These are phyloP conservation scores for Acromyrmex echinatior DNA, from an alignment of 1,140 invertebrate genomes.

Conservation along the genomic window DNA sequence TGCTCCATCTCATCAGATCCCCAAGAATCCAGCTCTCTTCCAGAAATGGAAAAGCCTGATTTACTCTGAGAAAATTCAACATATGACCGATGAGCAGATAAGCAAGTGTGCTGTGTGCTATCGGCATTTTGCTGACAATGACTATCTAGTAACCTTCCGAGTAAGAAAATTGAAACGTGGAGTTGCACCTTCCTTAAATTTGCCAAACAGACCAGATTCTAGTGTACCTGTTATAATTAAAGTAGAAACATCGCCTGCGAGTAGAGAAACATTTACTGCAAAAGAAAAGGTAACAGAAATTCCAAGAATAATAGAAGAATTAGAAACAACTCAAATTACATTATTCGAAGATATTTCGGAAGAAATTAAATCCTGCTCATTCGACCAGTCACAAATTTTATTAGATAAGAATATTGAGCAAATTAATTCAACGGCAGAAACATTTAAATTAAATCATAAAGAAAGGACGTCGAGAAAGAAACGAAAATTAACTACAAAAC, in stretches of 20 bases:
- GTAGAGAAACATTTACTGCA: background rate
- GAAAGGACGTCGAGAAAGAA: background rate
- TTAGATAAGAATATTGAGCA: background rate
- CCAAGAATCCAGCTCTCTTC: slow-evolving; percentile 45
- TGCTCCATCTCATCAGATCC: slow-evolving; percentile 41
- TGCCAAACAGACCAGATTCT: background rate
- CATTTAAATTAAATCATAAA: background rate
- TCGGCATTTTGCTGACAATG: slow-evolving; percentile 28
- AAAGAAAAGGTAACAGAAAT: background rate
- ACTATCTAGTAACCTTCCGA: slow-evolving; percentile 38
- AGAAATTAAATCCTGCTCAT: background rate
- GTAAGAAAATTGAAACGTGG: slow-evolving; percentile 49
- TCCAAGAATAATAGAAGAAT: background rate
- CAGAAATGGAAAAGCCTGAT: slow-evolving; percentile 43
- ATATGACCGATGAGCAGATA: slow-evolving; percentile 50
- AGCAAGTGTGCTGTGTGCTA: slow-evolving; percentile 48
- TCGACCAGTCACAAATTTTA: background rate
- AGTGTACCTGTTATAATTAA: background rate
- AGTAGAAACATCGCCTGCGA: background rate
- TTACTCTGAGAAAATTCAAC: slow-evolving; percentile 32
- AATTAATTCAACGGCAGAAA: background rate
- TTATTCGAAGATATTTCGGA: slow-evolving; percentile 31
- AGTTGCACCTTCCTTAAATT: slow-evolving; percentile 24
- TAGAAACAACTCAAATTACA: background rate
- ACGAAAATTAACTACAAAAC: background rate